These are phyloP conservation scores for Drosophila sproati DNA, from an alignment of 1,140 invertebrate species.

Conservation along the genomic window DNA sequence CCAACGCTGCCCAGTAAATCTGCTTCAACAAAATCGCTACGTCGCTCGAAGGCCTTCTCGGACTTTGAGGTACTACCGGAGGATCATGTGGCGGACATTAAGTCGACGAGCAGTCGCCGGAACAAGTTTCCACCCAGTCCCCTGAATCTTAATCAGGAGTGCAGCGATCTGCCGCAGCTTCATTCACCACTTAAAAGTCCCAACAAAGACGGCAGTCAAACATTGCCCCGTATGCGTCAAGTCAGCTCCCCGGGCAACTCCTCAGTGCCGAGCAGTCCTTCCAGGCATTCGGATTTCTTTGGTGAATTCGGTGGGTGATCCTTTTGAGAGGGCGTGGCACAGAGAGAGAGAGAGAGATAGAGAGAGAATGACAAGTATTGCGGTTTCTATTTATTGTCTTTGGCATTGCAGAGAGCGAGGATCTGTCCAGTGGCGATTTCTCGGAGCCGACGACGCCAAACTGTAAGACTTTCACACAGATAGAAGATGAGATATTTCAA, in stretches of 20 bases:
- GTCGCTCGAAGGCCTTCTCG: conserved; percentile 70
- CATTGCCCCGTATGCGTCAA: conserved; percentile 60
- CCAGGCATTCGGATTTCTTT: conserved; percentile 87
- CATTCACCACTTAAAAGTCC: conserved; percentile 77
- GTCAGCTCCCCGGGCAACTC: conserved; percentile 79
- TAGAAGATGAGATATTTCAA: conserved; percentile 86
- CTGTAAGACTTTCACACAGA: conserved; percentile 67
- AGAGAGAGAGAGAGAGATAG: no score
- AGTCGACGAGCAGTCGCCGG: conserved; percentile 54
- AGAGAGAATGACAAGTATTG: not conserved
- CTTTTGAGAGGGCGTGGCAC: no score
- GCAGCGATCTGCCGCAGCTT: conserved; percentile 75
- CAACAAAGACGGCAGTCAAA: conserved; percentile 67
- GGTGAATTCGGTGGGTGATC: conserved; percentile 69
- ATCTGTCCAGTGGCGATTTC: conserved; percentile 81
- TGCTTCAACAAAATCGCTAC: conserved; percentile 72
- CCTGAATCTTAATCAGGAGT: conserved; percentile 74
- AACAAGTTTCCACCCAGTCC: conserved; percentile 74
- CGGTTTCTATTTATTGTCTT: not conserved
- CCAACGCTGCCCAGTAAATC: conserved; percentile 65
- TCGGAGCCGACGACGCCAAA: conserved; percentile 81
- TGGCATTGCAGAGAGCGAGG: conserved; percentile 75
- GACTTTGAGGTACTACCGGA: conserved; percentile 82
- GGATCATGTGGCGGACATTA: conserved; percentile 77
- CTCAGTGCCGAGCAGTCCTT: conserved; percentile 89